Evolutionary conservation across 2,113 vertebrate species (phyloP).

Genomic region (Varanus salvator): DNA sequence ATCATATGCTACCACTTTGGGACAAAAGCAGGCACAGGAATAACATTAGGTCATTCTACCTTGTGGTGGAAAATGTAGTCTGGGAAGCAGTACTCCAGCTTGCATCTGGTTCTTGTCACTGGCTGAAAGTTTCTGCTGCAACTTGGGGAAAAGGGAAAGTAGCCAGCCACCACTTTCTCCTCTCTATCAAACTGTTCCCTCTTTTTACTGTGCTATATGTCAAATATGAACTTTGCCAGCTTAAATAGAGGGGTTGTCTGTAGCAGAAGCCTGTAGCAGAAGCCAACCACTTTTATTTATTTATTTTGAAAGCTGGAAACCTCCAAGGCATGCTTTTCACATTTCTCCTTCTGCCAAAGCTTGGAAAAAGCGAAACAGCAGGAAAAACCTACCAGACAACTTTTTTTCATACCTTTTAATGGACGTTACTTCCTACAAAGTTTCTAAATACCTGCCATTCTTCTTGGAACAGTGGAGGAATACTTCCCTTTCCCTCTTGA

Average conservation of each 20-base stretch:
- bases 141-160: slow-evolving; percentile 45
- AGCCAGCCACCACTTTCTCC: slow-evolving; percentile 50
- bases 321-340: slow-evolving; percentile 47
- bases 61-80: slow-evolving; percentile 36
- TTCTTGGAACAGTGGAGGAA: slow-evolving; percentile 8
- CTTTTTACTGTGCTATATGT: slow-evolving; percentile 31
- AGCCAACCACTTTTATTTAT: slow-evolving; percentile 23
- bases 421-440: slow-evolving; percentile 32
- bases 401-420: slow-evolving; percentile 45
- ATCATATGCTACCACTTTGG: not conserved
- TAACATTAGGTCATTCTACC: slow-evolving; percentile 10
- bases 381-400: slow-evolving; percentile 39
- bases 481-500: not conserved
- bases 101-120: slow-evolving; percentile 48
- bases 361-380: slow-evolving; percentile 47
- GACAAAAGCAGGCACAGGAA: not conserved
- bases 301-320: slow-evolving; percentile 39
- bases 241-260: slow-evolving; percentile 31
- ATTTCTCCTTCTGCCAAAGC: slow-evolving; percentile 42
- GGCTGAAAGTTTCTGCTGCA: slow-evolving; percentile 55
- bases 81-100: slow-evolving; percentile 50
- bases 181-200: slow-evolving; percentile 32
- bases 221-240: slow-evolving; percentile 26
- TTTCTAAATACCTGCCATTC: slow-evolving; percentile 27
- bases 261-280: slow-evolving; percentile 49